These are phyloP conservation scores for Mastacembelus armatus DNA, from an alignment of 2,797 vertebrate species.

Conservation along the genomic window DNA sequence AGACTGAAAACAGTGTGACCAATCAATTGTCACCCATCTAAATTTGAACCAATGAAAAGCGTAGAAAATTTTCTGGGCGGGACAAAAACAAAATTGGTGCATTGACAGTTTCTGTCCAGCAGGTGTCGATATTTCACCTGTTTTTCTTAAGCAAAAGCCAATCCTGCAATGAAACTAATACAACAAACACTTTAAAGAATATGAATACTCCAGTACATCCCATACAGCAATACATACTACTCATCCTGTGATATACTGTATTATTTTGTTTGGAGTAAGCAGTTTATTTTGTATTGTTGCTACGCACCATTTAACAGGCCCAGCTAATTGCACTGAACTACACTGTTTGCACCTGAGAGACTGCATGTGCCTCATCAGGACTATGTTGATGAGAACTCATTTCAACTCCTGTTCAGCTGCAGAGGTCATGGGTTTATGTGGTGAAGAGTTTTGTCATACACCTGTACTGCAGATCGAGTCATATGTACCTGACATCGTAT, in stretches of 20 bases:
- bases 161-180: neutral
- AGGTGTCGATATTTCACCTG: slow-evolving; percentile 51
- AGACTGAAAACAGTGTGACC: accelerated
- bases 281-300: slow-evolving; percentile 18
- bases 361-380: neutral
- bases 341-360: neutral
- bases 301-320: neutral
- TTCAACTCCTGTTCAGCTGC: neutral
- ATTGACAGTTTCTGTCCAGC: neutral
- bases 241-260: too few species aligned
- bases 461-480: neutral
- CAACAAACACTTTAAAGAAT: too few species aligned
- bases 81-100: accelerated
- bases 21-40: slow-evolving; percentile 26
- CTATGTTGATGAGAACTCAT: neutral
- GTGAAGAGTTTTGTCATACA: too few species aligned
- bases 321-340: neutral
- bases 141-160: accelerated
- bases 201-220: neutral
- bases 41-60: slow-evolving; percentile 53
- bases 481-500: slow-evolving; percentile 1
- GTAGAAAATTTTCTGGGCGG: slow-evolving; percentile 13
- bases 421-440: too few species aligned
- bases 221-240: neutral
- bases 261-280: neutral